Conservation (phyloP, 2,797 vertebrate genomes). For the Echiichthys vipera region DNA sequence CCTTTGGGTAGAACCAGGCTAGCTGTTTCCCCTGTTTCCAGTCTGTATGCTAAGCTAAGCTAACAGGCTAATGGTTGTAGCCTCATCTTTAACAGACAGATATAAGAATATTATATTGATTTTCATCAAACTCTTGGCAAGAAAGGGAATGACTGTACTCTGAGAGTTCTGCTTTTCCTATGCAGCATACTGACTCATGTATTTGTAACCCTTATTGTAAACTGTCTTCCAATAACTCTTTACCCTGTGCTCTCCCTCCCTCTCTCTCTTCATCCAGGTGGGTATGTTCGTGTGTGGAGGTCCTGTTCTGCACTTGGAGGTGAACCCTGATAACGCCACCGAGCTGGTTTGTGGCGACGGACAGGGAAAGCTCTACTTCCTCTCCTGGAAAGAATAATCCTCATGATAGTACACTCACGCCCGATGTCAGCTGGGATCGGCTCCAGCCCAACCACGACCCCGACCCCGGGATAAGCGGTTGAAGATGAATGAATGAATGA, state of each 20-base stretch:
- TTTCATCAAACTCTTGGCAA: background rate
- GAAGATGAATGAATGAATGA: too few species aligned
- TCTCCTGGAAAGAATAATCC: slow-evolving; percentile 79
- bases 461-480: too few species aligned
- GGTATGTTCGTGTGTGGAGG: slow-evolving; percentile 88
- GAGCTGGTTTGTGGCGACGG: slow-evolving; percentile 85
- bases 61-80: background rate
- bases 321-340: slow-evolving; percentile 72
- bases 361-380: slow-evolving; percentile 87
- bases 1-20: background rate
- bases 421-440: too few species aligned
- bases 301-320: slow-evolving; percentile 84
- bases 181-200: background rate
- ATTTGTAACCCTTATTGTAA: background rate
- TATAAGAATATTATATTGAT: background rate
- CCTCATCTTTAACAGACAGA: background rate
- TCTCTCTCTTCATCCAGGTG: slow-evolving; percentile 72
- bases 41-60: slow-evolving; percentile 2
- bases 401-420: background rate
- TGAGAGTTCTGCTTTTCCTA: background rate
- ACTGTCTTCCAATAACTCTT: background rate
- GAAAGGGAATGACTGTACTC: background rate
- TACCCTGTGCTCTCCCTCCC: background rate
- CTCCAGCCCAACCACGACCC: too few species aligned
- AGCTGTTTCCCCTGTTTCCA: background rate